These are phyloP conservation scores for Phaenicophaeus curvirostris DNA, from an alignment of 2,797 vertebrate genomes.

Conservation along the genomic window DNA sequence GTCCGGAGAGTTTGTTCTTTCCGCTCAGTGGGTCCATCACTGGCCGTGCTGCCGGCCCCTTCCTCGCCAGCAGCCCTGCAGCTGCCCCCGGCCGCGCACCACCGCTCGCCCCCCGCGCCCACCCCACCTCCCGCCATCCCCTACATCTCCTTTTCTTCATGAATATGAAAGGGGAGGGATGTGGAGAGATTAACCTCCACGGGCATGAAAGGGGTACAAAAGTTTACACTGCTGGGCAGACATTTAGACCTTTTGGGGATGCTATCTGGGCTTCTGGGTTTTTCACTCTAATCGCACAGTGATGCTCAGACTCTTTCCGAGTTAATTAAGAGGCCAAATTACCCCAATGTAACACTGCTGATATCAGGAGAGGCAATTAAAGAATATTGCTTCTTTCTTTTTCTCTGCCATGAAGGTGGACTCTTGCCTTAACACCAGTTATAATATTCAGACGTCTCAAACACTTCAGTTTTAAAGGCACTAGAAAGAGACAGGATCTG, in stretches of 20 bases:
- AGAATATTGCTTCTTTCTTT: background rate
- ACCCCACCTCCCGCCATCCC: slow-evolving; percentile 30
- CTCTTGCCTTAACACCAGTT: background rate
- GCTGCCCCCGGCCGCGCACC: slow-evolving; percentile 52
- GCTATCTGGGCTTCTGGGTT: background rate
- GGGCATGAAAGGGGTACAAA: slow-evolving; percentile 52
- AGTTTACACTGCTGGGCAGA: slow-evolving; percentile 40
- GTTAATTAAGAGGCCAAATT: slow-evolving; percentile 14
- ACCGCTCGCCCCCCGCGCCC: background rate
- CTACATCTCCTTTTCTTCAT: slow-evolving; percentile 68
- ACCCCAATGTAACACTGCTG: background rate
- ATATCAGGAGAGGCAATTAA: background rate
- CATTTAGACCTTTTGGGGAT: slow-evolving; percentile 33
- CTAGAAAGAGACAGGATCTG: background rate
- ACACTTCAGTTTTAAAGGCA: background rate
- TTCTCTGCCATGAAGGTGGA: accelerated
- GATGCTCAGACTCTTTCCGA: background rate
- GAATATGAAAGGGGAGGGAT: slow-evolving; percentile 63
- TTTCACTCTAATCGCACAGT: background rate
- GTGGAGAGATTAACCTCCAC: slow-evolving; percentile 55
- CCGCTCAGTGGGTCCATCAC: slow-evolving; percentile 72
- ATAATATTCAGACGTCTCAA: background rate
- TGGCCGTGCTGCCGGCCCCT: slow-evolving; percentile 6
- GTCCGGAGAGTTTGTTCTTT: slow-evolving; percentile 81
- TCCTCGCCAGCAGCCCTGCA: slow-evolving; percentile 70